A percentile compares a stretch with the other conserved stretches of the same genome.
phyloP scores from a whole-genome alignment of 2,797 vertebrate species.

The Gymnoscopelus microlampas region DNA sequence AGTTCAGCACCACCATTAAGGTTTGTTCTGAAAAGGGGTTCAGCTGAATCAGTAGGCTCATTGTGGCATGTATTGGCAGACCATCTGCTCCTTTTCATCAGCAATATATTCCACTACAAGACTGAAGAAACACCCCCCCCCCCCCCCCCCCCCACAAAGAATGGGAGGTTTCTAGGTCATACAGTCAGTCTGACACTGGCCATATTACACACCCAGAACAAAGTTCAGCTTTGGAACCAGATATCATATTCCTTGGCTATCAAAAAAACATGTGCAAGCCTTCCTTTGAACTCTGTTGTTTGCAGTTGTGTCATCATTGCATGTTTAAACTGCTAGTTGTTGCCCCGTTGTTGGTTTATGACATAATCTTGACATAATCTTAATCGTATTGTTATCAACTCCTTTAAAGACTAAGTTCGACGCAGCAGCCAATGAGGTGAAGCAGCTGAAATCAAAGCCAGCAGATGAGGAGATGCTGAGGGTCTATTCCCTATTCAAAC shows the following conservation, averaged over 20 bases:
- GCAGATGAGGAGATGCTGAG: constrained; percentile 89
- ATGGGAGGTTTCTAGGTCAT: background rate
- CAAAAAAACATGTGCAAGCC: no score
- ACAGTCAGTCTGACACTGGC: background rate
- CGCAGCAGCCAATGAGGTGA: constrained; percentile 89
- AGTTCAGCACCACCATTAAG: background rate
- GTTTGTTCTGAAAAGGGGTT: no score
- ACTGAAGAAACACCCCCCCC: background rate
- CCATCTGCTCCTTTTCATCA: background rate
- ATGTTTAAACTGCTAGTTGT: no score
- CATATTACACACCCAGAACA: background rate
- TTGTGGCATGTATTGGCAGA: constrained; percentile 5
- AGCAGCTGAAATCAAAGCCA: constrained; percentile 86
- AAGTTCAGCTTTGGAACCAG: background rate
- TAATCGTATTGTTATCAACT: background rate
- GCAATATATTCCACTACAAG: background rate
- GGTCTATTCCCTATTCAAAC: constrained; percentile 91
- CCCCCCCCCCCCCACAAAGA: background rate
- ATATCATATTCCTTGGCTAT: no score
- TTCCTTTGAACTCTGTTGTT: no score
- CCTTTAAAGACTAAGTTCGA: constrained; percentile 86
- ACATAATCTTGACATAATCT: no score
- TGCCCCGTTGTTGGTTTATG: no score
- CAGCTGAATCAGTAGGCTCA: constrained; percentile 8
- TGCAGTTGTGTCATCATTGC: no score